Evolutionary conservation across 1,140 invertebrate species (phyloP).

Genomic region (Brachionus koreanus): DNA sequence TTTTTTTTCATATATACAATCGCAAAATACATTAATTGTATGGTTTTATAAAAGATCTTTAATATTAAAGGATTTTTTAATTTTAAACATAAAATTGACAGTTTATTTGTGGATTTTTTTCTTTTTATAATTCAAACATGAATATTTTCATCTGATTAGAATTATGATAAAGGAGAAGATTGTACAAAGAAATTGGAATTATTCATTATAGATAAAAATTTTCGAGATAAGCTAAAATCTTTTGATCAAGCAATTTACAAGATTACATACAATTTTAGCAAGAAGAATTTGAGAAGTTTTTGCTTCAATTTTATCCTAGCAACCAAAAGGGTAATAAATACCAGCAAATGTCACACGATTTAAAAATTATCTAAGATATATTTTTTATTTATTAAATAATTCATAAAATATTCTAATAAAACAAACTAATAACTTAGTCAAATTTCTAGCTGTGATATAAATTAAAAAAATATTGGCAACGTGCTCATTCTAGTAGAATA

Average conservation of each 20-base stretch:
- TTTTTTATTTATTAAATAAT: not conserved
- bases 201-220: not conserved
- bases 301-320: not conserved
- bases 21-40: no score
- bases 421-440: not conserved
- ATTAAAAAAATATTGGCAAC: not conserved
- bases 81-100: no score
- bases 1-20: no score
- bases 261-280: not conserved
- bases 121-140: no score
- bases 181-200: not conserved
- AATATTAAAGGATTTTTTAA: no score
- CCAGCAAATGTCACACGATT: conserved; percentile 8
- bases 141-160: no score
- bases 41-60: no score
- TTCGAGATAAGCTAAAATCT: not conserved
- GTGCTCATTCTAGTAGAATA: conserved; percentile 20
- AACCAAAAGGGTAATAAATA: conserved; percentile 2
- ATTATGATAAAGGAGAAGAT: not conserved
- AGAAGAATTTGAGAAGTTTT: not conserved
- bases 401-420: not conserved
- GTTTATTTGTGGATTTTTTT: no score
- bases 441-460: conserved; percentile 20
- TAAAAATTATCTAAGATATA: not conserved
- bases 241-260: not conserved